phyloP scores from a whole-genome alignment of 2,113 vertebrate genomes.

The Haliaeetus leucogaster region DNA sequence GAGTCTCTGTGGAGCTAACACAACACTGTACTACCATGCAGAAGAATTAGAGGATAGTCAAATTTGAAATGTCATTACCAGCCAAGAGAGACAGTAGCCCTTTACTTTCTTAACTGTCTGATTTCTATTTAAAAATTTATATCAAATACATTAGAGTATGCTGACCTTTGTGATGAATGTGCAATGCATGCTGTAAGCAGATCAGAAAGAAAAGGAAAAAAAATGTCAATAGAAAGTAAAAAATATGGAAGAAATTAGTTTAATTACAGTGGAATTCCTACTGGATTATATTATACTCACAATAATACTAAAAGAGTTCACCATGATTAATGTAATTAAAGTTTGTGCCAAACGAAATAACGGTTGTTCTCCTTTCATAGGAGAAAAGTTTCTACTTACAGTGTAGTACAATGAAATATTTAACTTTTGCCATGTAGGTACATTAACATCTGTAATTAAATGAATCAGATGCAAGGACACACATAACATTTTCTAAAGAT shows the following conservation, averaged over 20 bases:
- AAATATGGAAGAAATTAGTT: constrained; percentile 42
- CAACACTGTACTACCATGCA: neutral
- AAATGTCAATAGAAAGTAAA: constrained; percentile 7
- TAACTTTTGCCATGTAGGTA: neutral
- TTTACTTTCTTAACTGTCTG: neutral
- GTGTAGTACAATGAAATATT: neutral
- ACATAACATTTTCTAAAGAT: neutral
- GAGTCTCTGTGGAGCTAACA: neutral
- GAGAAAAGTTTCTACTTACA: neutral
- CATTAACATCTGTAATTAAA: neutral
- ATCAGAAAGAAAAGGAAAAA: constrained; percentile 19
- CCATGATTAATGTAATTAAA: constrained; percentile 37
- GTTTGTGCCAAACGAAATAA: constrained; percentile 20
- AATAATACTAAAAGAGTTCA: neutral
- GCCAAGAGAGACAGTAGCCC: neutral
- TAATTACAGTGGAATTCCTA: constrained; percentile 28
- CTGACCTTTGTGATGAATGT: constrained; percentile 43
- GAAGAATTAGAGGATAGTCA: neutral
- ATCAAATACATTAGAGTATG: neutral
- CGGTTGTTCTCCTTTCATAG: neutral
- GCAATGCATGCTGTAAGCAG: neutral
- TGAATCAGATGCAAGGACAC: neutral
- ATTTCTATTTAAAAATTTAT: neutral
- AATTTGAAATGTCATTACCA: neutral
- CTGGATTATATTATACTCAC: neutral